phyloP scores from a whole-genome alignment of 2,113 vertebrate species.

The Galemys pyrenaicus region DNA sequence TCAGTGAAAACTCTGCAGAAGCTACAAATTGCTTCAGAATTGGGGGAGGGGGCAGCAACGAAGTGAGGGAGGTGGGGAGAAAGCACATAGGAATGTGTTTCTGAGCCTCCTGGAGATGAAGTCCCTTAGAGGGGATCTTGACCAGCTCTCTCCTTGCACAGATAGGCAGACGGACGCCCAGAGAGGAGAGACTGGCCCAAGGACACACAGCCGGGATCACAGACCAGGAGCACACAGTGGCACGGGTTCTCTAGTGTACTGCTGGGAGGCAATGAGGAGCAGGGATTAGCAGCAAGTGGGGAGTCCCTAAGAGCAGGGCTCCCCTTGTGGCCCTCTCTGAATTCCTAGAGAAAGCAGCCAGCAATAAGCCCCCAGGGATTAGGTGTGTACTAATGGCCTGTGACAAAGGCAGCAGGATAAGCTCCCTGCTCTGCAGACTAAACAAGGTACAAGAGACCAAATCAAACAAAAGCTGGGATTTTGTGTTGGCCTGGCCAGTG shows the following conservation, averaged over 20 bases:
- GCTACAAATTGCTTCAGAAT: constrained; percentile 56
- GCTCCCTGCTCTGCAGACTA: constrained; percentile 71
- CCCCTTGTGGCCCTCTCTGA: constrained; percentile 19
- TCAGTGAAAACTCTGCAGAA: constrained; percentile 42
- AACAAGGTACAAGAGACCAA: constrained; percentile 76
- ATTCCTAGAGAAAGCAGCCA: constrained; percentile 71
- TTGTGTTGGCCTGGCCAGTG: constrained; percentile 50
- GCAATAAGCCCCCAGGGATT: constrained; percentile 75
- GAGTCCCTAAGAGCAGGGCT: background rate
- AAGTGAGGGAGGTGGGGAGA: background rate
- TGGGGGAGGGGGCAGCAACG: background rate
- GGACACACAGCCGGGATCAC: background rate
- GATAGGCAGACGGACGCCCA: background rate
- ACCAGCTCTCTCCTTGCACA: background rate
- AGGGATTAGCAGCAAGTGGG: background rate
- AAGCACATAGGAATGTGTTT: background rate
- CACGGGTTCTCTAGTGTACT: background rate
- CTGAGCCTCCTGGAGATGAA: background rate
- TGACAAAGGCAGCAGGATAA: constrained; percentile 76
- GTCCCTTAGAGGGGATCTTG: background rate
- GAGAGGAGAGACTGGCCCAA: background rate
- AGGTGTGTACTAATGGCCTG: constrained; percentile 74
- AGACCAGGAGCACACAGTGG: background rate
- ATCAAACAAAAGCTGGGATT: constrained; percentile 70
- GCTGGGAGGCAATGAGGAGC: background rate